Evolutionary conservation across 2,888 invertebrate genomes (phyloP), one percentile per base, ranked within the genome.

Genomic region (Dexiosoma caninum): DNA sequence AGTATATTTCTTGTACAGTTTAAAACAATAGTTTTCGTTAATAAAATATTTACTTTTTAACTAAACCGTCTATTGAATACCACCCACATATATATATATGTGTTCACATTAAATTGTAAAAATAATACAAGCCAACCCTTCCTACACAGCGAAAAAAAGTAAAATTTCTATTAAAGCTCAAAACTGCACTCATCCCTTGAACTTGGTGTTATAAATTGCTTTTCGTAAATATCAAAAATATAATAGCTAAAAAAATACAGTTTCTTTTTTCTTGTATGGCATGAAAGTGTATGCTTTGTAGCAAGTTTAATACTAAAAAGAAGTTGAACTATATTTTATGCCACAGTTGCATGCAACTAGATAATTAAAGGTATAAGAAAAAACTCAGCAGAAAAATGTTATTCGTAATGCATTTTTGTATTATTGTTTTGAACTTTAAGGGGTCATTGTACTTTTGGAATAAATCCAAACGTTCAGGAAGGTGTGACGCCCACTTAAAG

Each of bases 271-370:
- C 27, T 23, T 51, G 32, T 53, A 14, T 6, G 46, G 44, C 16
- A 12, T 44, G 0, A 53, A 27, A 46, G 10, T 21, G 60, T 32
- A n/a, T 27, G 70, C n/a, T 71, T 60, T 51, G 60, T 30, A 19
- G 21, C 3, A 49, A 59, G 23, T 14, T 53, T 23, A 7, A 9
- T 19, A 19, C 14, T 46, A 35, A 27, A 55, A 40, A 67, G 57
- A 79, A 79, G 57, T 70, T 70, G 57, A 64, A 57, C 67, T 76
- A 67, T 64, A 59, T 46, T 78, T 64, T 81, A 78, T 81, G 64
- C 66, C 70, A 46, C 53, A 75, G 70, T 81, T 81, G 81, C 81
- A 78, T 81, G 81, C 70, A 64, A 67, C 62, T 37, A 71, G 46
- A 53, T 46, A 59, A 44, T 78, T 81, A 69, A 46, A 51, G 32